A percentile compares a stretch with the other conserved stretches of the same genome.
Evolutionary conservation across 1,140 invertebrate genomes (phyloP).

Genomic region (Bilobella aurantiaca): DNA sequence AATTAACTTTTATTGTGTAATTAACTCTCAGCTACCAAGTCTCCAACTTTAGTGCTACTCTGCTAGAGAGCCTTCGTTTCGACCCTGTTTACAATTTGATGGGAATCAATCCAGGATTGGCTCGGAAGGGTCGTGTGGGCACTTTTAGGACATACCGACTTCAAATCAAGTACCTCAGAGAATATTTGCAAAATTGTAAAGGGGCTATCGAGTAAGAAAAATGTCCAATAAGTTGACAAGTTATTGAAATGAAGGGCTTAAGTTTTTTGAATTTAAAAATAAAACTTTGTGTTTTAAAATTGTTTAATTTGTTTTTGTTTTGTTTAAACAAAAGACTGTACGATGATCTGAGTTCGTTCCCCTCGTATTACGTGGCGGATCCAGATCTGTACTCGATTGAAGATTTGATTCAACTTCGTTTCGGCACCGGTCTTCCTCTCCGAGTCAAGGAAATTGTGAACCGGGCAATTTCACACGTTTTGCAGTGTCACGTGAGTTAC

Average conservation of each 20-base stretch:
- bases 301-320: neutral
- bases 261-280: no score
- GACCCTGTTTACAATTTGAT: constrained; percentile 69
- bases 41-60: constrained; percentile 65
- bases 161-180: constrained; percentile 57
- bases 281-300: no score
- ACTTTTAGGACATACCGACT: constrained; percentile 49
- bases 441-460: constrained; percentile 52
- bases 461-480: constrained; percentile 52
- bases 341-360: constrained; percentile 47
- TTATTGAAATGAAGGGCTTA: no score
- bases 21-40: constrained; percentile 55
- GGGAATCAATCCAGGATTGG: constrained; percentile 58
- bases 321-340: constrained; percentile 46
- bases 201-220: constrained; percentile 52
- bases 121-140: constrained; percentile 53
- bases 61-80: constrained; percentile 62
- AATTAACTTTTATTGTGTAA: constrained; percentile 23
- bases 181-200: constrained; percentile 57
- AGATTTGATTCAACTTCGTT: constrained; percentile 59
- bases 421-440: constrained; percentile 48
- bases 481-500: constrained; percentile 53
- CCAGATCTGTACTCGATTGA: constrained; percentile 63
- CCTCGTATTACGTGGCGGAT: constrained; percentile 52
- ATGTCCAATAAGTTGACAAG: no score